Base-by-base conservation (phyloP, 2,888 invertebrate species). In the Ashinkailepas kermadecensis region DNA sequence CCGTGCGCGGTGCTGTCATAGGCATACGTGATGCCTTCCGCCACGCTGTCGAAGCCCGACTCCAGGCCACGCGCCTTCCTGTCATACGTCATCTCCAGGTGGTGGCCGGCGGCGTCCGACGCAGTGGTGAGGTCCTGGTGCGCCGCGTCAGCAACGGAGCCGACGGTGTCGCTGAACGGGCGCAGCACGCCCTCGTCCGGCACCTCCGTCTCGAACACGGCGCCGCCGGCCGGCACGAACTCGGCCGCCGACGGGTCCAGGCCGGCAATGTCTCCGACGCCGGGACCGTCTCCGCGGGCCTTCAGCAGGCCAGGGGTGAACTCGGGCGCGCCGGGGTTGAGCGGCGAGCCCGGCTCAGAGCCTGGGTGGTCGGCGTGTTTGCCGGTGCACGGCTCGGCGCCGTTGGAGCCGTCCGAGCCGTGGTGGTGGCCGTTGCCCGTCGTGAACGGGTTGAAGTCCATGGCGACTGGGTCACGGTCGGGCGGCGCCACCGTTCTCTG, bases 361-460 rank as follows among this genome's bases (percentile, higher is more conserved):
- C 21, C 9, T 1, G 1, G 0, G 25, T 67, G 25, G 67, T 11
- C 67, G 25, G 12, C 1, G 12, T 23, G 4, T 1, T 7, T 25
- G 67, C 67, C 25, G 67, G 12, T 12, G n/a, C 11, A n/a, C 74
- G 6, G 13, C 54, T 4, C 13, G 25, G 25, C 11, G 39, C 70
- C 39, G 39, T 25, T 39, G 39, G 74, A 12, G 9, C 74, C 74
- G 54, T 15, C 59, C 7, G 18, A 13, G 74, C 15, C 39, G 70
- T 25, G 18, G 70, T 56, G 15, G 56, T 54, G 54, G 74, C 74
- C 74, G 74, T 74, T 70, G 15, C 54, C 18, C 8, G 74, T 21
- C 8, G 39, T 23, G 74, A 74, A 74, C 74, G 74, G 74, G 54
- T 74, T 74, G 74, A 74, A 74, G 54, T 25, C 25, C 74, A 74